Evolutionary conservation across 2,888 invertebrate species (phyloP), one percentile per base, ranked within the genome.

Genomic region (Nowickia ferox): DNA sequence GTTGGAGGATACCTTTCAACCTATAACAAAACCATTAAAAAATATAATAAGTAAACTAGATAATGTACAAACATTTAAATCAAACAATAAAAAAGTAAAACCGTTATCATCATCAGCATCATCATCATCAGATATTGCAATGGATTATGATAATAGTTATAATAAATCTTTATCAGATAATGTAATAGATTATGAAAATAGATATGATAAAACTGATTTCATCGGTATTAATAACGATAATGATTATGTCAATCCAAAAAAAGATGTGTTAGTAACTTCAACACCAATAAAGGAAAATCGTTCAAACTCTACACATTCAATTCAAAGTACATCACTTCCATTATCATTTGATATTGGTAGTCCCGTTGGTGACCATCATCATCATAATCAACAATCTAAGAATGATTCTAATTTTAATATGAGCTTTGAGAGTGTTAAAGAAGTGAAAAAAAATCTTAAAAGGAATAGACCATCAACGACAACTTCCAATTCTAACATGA

Each of bases 271-370:
- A 48, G 48, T 13, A 48, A 48, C 48, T 48, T 48, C 48, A 48
- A 48, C 48, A 48, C 48, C 48, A 48, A 48, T 15, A 48, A 48
- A 48, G 48, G 48, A 48, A 48, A 48, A 11, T 48, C 48, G 48
- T 48, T 48, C 48, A 48, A 48, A 48, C 48, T 48, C 48, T 48
- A 48, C 15, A 48, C 48, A 48, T 48, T 48, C 48, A 48, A 15
- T 48, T 48, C 48, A 48, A 48, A 48, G 48, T 48, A 48, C 11
- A 48, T 15, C 48, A 48, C 48, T 15, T 48, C 15, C 48, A 48
- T 48, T 48, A 48, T 48, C 48, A 48, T 48, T 48, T 48, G 48
- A 48, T 48, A 48, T 48, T 48, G 48, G 48, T 30, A 30, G 30
- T 30, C 30, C 30, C 30, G 30, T 30, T 30, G 30, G 30, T 30